Evolutionary conservation across 2,797 vertebrate species (phyloP), one percentile per base, ranked within the genome.

Genomic region (Denticeps clupeoides): DNA sequence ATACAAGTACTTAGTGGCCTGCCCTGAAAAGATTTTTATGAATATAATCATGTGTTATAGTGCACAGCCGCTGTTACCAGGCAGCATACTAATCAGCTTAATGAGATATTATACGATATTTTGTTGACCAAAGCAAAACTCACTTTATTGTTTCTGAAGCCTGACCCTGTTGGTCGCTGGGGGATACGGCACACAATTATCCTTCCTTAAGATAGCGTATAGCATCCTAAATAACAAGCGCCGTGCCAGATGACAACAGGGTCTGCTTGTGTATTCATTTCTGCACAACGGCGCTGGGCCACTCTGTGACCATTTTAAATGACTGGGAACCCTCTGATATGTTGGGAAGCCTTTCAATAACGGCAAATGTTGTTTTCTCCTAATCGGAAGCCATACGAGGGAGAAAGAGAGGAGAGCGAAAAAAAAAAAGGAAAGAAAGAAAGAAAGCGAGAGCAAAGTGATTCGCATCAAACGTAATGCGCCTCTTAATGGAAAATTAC

Each of bases 81-180:
- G 89, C 86, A 81, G 89, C 87, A 89, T 87, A 84, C 88, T 93
- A 97, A 95, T 94, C 91, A 92, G 90, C 89, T 89, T 96, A 95
- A 94, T 97, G 87, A 91, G 89, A 92, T 91, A 90, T 92, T 90
- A 89, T 90, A 89, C 87, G 84, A 83, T 87, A 94, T 95, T 96
- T 90, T 96, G 90, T 96, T 90, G 89, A 94, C 89, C 88, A 90
- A 91, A 90, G 90, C 89, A 93, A 88, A 93, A 90, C 83, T 72
- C 71, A 70, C 82, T 87, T 91, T 87, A 90, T 90, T 92, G 88
- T 93, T 82, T 89, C 83, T 80, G 82, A 89, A 87, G 85, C 88
- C 85, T 91, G 90, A 91, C 90, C 91, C 89, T 63, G 64, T 85
- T 80, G 80, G 79, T 88, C 87, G 85, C 84, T 77, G 59, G 78